Percentiles rank a stretch among this genome's conserved stretches.
These are phyloP conservation scores for Ennomos erosarius DNA, from an alignment of 2,888 invertebrate species.

Conservation along the genomic window DNA sequence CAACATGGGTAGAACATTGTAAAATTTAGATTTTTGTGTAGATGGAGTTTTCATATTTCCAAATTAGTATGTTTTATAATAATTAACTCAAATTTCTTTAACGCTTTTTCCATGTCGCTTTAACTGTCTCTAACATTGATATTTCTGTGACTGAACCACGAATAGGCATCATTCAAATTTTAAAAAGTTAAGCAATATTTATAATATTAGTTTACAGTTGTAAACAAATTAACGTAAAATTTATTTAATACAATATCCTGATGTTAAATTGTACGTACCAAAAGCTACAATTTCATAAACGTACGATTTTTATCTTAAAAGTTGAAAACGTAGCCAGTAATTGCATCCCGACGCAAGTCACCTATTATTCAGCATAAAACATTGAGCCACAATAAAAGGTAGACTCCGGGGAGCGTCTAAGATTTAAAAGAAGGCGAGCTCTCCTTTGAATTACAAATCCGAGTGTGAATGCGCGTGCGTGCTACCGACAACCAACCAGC, in stretches of 20 bases:
- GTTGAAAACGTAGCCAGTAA: conserved; percentile 4
- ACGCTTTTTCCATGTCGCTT: conserved; percentile 77
- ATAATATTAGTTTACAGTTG: no score
- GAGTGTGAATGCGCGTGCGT: conserved; percentile 54
- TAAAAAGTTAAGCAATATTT: no score
- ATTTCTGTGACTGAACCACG: conserved; percentile 79
- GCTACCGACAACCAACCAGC: conserved; percentile 58
- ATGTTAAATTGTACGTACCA: no score
- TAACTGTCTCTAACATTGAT: conserved; percentile 56
- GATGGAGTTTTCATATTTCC: conserved; percentile 49
- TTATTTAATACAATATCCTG: no score
- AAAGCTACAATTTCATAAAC: neutral
- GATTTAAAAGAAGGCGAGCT: conserved; percentile 61
- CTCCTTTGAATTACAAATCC: conserved; percentile 73
- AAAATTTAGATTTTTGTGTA: conserved; percentile 63
- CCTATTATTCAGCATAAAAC: conserved; percentile 43
- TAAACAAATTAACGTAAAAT: no score
- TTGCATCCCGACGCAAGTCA: conserved; percentile 37
- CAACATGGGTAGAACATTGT: conserved; percentile 62
- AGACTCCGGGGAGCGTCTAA: conserved; percentile 51
- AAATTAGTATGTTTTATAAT: conserved; percentile 61
- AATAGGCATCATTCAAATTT: conserved; percentile 7
- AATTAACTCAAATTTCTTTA: conserved; percentile 63
- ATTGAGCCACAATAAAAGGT: conserved; percentile 51
- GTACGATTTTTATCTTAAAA: neutral